Evolutionary conservation across 1,140 invertebrate genomes (phyloP).

Genomic region (Orchesella cincta): DNA sequence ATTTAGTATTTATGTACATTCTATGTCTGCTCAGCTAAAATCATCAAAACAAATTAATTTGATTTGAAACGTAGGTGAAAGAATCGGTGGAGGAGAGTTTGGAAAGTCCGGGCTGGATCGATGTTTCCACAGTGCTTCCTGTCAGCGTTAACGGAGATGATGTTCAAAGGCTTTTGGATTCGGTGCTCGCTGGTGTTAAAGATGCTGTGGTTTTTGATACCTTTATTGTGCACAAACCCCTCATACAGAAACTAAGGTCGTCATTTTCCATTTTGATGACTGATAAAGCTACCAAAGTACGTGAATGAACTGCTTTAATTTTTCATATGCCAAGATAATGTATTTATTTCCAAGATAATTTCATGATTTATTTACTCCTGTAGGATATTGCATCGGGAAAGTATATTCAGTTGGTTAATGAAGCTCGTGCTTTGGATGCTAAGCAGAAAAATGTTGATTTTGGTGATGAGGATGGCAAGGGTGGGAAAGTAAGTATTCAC

Average conservation of each 20-base stretch:
- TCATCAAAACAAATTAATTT: background rate
- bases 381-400: constrained; percentile 65
- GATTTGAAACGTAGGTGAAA: no score
- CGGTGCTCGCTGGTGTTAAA: constrained; percentile 58
- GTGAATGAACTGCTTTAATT: constrained; percentile 28
- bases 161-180: constrained; percentile 70
- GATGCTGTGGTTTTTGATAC: constrained; percentile 57
- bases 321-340: constrained; percentile 33
- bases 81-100: constrained; percentile 48
- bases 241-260: constrained; percentile 70
- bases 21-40: background rate
- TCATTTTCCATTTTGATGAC: constrained; percentile 69
- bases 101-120: constrained; percentile 46
- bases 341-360: background rate
- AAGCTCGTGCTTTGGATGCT: constrained; percentile 62
- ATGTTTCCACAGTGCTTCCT: constrained; percentile 65
- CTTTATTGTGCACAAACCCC: constrained; percentile 62
- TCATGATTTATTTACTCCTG: no score
- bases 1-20: constrained; percentile 58
- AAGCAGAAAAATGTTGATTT: constrained; percentile 55
- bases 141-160: constrained; percentile 77
- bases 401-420: constrained; percentile 61
- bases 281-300: constrained; percentile 70
- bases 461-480: constrained; percentile 66
- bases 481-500: constrained; percentile 31